Base-by-base conservation (phyloP, 2,797 vertebrate genomes). In the Tragelaphus eurycerus region DNA sequence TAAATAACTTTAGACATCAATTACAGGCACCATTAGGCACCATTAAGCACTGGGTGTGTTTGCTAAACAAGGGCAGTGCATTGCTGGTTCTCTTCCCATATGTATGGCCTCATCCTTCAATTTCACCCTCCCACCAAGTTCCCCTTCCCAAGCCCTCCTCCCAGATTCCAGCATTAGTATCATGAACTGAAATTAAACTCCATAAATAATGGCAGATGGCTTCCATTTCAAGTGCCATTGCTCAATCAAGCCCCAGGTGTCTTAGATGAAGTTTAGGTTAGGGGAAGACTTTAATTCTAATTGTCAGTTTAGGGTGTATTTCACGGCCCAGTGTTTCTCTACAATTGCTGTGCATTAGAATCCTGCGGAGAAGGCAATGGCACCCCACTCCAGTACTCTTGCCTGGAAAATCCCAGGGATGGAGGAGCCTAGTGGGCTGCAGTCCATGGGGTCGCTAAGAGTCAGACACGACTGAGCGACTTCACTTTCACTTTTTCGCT, bases 1-100 rank as follows among this genome's bases (percentile, higher is more conserved):
- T 99, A 99, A 99, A 99, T 99, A 99, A 99, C 98, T 99, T 98
- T 98, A 98, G 98, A 99, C 98, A 99, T 98, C 99, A 99, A 99
- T 99, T 99, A 99, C 98, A 99, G 98, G 99, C 98, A 98, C 98
- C 98, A 98, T 99, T 99, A 99, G 97, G 98, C 98, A 98, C 98
- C 98, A 98, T 99, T 98, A 98, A 94, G 98, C 94, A 50, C 97
- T 74, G 98, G 98, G 97, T 98, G 84, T 98, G 98, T 99, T 99
- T 99, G 98, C 98, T 95, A 98, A 99, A 98, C 98, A 98, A 96
- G 97, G 96, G 97, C 76, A 79, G 96, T 87, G 93, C 95, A 86
- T 95, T 97, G 96, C 93, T 76, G 94, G 96, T 97, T 98, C 93
- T 95, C 92, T 96, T 94, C 86, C 83, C 17, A 15, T 97, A 98